Conservation (phyloP, 2,888 invertebrate species). For the Monochamus alternatus region DNA sequence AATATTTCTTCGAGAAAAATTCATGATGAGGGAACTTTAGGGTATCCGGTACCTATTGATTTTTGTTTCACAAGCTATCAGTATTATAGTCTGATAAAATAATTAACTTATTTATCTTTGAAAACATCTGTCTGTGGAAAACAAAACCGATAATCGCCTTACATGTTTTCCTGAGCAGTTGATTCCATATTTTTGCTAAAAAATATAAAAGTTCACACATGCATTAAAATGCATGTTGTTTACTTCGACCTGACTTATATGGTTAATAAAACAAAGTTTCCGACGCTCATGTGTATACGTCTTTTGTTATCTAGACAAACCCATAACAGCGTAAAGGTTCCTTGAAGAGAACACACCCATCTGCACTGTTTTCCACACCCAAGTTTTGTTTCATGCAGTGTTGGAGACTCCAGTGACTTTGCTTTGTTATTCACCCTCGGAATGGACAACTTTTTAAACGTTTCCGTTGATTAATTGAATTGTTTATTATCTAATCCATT, state of each 20-base stretch:
- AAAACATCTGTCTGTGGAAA: no score
- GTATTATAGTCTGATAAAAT: no score
- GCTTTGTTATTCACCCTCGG: constrained; percentile 11
- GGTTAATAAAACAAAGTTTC: constrained; percentile 23
- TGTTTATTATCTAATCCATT: constrained; percentile 19
- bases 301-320: constrained; percentile 21
- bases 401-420: not conserved
- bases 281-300: constrained; percentile 11
- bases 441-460: constrained; percentile 1
- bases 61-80: no score
- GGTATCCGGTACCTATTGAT: no score
- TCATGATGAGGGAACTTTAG: no score
- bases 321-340: constrained; percentile 18
- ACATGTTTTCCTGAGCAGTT: no score
- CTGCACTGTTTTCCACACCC: constrained; percentile 14
- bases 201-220: not conserved
- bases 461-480: constrained; percentile 22
- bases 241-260: constrained; percentile 10
- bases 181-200: not conserved
- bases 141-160: no score
- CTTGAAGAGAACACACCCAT: constrained; percentile 19
- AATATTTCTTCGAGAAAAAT: no score
- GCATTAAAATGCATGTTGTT: constrained; percentile 4
- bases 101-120: no score
- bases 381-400: constrained; percentile 18